Percentiles rank a stretch among this genome's conserved stretches.
phyloP scores from a whole-genome alignment of 2,113 vertebrate genomes.

The Neomonachus schauinslandi region DNA sequence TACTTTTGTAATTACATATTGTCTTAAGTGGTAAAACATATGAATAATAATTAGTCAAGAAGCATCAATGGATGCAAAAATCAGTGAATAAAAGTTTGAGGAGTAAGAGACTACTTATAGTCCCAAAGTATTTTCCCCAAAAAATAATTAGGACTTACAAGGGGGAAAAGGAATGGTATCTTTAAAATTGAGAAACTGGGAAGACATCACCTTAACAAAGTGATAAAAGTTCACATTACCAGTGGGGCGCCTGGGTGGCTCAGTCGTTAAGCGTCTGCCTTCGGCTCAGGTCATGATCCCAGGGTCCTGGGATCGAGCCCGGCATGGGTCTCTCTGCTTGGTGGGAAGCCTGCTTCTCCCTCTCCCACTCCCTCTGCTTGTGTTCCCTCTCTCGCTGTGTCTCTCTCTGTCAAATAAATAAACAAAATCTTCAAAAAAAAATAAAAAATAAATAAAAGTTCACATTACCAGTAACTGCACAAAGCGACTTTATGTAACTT shows the following conservation, averaged over 20 bases:
- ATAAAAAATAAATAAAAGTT: not conserved
- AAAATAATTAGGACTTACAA: not conserved
- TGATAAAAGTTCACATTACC: not conserved
- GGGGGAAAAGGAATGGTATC: not conserved
- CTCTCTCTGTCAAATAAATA: too few relatives aligned
- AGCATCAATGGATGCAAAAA: not conserved
- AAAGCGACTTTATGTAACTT: too few relatives aligned
- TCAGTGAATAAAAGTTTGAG: not conserved
- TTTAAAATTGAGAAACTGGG: not conserved
- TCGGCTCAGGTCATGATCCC: too few relatives aligned
- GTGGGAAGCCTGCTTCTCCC: too few relatives aligned
- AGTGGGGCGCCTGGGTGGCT: too few relatives aligned
- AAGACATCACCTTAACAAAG: not conserved
- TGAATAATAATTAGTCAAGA: not conserved
- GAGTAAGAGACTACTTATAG: not conserved
- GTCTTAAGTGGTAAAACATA: not conserved
- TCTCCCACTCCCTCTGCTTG: too few relatives aligned
- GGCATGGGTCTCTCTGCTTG: fast-evolving
- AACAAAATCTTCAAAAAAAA: too few relatives aligned
- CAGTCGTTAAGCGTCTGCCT: too few relatives aligned
- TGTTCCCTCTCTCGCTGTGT: too few relatives aligned
- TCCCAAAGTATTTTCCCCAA: not conserved
- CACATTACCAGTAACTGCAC: not conserved
- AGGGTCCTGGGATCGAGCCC: too few relatives aligned
- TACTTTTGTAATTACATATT: not conserved